Conservation (phyloP, 2,113 vertebrate genomes). For the Aegithalos caudatus region DNA sequence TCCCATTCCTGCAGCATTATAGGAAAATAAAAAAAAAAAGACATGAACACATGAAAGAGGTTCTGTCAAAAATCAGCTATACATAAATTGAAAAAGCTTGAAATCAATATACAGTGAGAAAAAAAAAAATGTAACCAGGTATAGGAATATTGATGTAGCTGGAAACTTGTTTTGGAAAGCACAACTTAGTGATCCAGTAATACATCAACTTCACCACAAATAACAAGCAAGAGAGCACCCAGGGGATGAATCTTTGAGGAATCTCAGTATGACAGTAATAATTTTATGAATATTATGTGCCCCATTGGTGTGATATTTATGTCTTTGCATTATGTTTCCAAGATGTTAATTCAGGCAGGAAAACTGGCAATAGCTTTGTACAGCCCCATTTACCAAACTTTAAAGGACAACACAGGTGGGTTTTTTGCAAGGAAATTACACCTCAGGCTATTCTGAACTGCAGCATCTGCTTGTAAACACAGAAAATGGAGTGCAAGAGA, state of each 20-base stretch:
- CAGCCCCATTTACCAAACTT: background rate
- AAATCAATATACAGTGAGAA: background rate
- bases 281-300: background rate
- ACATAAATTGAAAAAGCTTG: background rate
- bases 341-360: background rate
- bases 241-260: background rate
- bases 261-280: background rate
- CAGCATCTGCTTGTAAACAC: conserved; percentile 2
- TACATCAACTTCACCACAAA: background rate
- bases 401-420: background rate
- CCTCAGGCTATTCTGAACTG: background rate
- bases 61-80: background rate
- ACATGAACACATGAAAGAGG: background rate
- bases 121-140: background rate
- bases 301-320: background rate
- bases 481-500: background rate
- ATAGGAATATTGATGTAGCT: background rate
- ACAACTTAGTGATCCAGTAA: background rate
- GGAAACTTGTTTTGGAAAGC: background rate
- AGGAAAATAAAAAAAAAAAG: background rate
- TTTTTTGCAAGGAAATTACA: background rate
- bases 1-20: background rate
- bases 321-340: background rate
- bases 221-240: background rate
- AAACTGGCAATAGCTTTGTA: background rate